Evolutionary conservation across 2,113 vertebrate species (phyloP).

Genomic region (Hyperoodon ampullatus): DNA sequence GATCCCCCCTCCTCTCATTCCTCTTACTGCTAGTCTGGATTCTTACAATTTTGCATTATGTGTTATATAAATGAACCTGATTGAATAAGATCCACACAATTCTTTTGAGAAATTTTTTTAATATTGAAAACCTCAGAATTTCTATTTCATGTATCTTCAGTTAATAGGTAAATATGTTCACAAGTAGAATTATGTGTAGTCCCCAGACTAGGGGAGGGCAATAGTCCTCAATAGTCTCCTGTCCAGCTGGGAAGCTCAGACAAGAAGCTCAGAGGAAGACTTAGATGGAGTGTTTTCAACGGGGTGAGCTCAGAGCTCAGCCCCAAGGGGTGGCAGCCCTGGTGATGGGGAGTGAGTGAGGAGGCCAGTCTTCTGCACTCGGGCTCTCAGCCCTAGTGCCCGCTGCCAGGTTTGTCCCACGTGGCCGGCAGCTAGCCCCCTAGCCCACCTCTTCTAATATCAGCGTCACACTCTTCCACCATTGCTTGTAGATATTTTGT

Average conservation of each 20-base stretch:
- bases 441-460: neutral
- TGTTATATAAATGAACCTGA: neutral
- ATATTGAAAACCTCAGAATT: neutral
- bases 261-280: neutral
- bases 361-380: neutral
- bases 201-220: neutral
- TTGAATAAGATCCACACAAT: neutral
- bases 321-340: neutral
- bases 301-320: neutral
- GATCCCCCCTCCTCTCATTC: neutral
- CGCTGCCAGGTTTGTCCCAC: neutral
- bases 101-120: neutral
- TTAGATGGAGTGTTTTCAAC: neutral
- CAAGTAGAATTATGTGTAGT: neutral
- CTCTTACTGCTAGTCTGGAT: neutral
- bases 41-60: neutral
- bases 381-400: neutral
- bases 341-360: neutral
- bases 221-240: neutral
- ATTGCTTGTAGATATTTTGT: too few species aligned
- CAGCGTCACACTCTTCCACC: neutral
- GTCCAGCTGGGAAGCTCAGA: neutral
- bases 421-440: neutral
- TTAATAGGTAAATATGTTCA: neutral
- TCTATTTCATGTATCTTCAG: neutral